Conservation (phyloP, 2,888 invertebrate genomes). For the Perdita meconis region DNA sequence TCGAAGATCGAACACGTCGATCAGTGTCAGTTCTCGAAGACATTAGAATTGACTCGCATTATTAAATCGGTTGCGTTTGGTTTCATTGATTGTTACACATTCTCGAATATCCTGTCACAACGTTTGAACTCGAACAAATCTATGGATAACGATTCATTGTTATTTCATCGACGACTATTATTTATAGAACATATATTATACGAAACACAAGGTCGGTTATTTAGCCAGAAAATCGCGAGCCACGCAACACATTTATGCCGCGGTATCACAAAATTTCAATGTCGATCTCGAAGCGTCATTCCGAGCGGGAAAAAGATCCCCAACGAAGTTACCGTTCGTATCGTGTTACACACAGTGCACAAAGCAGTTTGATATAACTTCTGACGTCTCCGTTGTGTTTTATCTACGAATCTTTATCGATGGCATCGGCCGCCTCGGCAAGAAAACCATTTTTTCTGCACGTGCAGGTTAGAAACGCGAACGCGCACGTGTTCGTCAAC, state of each 20-base stretch:
- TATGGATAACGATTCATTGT: too few species aligned
- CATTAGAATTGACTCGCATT: background rate
- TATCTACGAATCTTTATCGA: constrained; percentile 16
- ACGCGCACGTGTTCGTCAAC: background rate
- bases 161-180: too few species aligned
- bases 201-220: too few species aligned
- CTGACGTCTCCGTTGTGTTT: constrained; percentile 5
- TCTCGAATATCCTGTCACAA: too few species aligned
- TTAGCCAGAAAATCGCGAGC: background rate
- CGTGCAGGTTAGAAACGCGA: background rate
- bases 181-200: too few species aligned
- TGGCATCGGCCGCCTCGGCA: background rate
- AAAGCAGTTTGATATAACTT: constrained; percentile 3
- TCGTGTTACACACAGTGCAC: constrained; percentile 1
- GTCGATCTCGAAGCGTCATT: background rate
- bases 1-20: background rate
- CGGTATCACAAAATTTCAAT: background rate
- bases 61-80: background rate
- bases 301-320: background rate
- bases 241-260: background rate
- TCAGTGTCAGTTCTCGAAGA: constrained; percentile 6
- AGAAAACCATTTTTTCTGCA: background rate
- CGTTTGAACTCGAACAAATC: too few species aligned
- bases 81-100: background rate
- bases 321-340: background rate